phyloP scores from a whole-genome alignment of 2,113 vertebrate species.

The Cariama cristata region DNA sequence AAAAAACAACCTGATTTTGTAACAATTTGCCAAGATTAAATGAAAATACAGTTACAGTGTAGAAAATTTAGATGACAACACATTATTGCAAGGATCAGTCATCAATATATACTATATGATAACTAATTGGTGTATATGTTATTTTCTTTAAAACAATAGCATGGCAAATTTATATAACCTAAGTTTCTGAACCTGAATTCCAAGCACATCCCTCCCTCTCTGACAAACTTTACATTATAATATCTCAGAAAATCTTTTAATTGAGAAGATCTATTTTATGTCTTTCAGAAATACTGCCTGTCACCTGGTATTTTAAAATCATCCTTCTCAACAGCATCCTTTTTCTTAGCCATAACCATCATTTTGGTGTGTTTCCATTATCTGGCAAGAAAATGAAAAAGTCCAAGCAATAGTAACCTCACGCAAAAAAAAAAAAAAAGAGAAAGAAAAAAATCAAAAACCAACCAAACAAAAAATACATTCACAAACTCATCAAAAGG shows the following conservation, averaged over 20 bases:
- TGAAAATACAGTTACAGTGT: conserved; percentile 44
- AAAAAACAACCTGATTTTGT: not conserved
- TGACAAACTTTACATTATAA: not conserved
- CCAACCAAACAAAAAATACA: not conserved
- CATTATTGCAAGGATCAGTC: conserved; percentile 48
- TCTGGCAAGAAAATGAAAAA: not conserved
- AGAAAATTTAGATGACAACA: conserved; percentile 36
- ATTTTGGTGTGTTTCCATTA: not conserved
- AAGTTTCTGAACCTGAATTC: not conserved
- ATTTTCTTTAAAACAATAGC: not conserved
- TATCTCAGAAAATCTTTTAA: not conserved
- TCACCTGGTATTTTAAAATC: not conserved
- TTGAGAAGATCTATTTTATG: not conserved
- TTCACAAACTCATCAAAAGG: not conserved
- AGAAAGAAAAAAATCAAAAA: not conserved
- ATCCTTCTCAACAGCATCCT: not conserved
- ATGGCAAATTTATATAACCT: not conserved
- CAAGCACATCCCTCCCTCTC: not conserved
- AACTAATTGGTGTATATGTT: not conserved
- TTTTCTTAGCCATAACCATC: not conserved
- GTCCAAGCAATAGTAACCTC: not conserved
- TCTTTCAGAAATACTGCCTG: not conserved
- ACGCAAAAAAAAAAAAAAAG: fast-evolving
- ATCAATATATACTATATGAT: conserved; percentile 19
- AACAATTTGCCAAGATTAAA: conserved; percentile 53